Base-by-base conservation (phyloP, 2,113 vertebrate species). In the Dromaius novaehollandiae region DNA sequence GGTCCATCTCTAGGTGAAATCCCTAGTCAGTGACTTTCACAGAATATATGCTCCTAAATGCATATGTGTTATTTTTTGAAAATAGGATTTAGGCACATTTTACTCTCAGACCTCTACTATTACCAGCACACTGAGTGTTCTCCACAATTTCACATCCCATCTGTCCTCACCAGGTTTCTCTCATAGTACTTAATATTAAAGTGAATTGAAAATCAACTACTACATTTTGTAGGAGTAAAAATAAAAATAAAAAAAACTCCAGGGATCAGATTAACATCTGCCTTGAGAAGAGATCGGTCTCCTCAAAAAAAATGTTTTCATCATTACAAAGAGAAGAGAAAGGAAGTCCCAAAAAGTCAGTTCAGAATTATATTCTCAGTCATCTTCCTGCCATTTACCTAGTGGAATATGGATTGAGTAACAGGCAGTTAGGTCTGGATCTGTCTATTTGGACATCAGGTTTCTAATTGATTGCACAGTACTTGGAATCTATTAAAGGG, bases 401-500 rank as follows among this genome's bases (percentile, higher is more conserved):
- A 6, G 22, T 4, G 63, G 79, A 44, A 22, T 66, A 55, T 0
- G 42, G 73, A 79, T 9, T 77, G 60, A 95, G 65, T 55, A 64
- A 25, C 8, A 94, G 63, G 51, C 68, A 12, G 63, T 22, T 42
- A 88, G 55, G n/a, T 77, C 94, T 48, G 40, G 68, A 38, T 80
- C 89, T 87, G 89, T 19, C n/a, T 92, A 8, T 68, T 85, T 86
- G 93, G 69, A 94, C 83, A 78, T 82, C 80, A 48, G 73, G 64
- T 13, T 91, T 90, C 84, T 93, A 76, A 95, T 21, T 86, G 92
- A 93, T 93, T 96, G 90, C 78, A 90, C 91, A 93, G 84, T 3
- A 71, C 70, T 94, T 63, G 74, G 82, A 74, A 87, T 68, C 65
- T 95, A 48, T 70, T 20, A 55, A 50, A 85, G 53, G 30, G 13